phyloP scores from a whole-genome alignment of 2,113 vertebrate species.

The Sceloporus undulatus region DNA sequence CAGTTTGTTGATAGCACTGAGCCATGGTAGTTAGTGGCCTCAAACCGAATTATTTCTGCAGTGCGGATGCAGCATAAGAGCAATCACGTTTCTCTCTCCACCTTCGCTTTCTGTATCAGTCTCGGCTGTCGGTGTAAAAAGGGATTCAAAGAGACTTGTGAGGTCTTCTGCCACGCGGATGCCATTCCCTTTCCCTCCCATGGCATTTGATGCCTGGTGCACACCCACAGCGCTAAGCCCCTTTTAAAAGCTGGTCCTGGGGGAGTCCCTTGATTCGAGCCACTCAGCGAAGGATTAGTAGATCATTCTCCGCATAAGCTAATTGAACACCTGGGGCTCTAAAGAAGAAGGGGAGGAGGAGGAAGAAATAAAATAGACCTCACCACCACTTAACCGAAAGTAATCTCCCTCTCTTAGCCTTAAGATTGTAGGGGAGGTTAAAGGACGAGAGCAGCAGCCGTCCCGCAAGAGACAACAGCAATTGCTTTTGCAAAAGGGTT shows the following conservation, averaged over 20 bases:
- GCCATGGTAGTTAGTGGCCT: no score
- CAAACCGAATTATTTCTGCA: no score
- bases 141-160: background rate
- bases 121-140: background rate
- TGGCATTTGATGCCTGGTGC: background rate
- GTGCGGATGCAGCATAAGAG: background rate
- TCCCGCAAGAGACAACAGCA: constrained; percentile 3
- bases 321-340: constrained; percentile 17
- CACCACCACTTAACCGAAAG: background rate
- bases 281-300: constrained; percentile 33
- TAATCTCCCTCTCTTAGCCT: background rate
- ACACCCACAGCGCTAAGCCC: background rate
- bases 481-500: background rate
- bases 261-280: constrained; percentile 20
- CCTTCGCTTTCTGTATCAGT: background rate
- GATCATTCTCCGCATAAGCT: constrained; percentile 18
- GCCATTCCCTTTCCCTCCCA: background rate
- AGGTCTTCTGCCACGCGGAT: background rate
- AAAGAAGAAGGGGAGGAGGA: constrained; percentile 10
- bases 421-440: constrained; percentile 2
- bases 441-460: background rate
- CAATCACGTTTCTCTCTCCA: background rate
- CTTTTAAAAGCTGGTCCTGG: constrained; percentile 41
- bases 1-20: no score
- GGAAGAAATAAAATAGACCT: background rate